Conservation (phyloP, 2,113 vertebrate genomes). For the Apteryx owenii region DNA sequence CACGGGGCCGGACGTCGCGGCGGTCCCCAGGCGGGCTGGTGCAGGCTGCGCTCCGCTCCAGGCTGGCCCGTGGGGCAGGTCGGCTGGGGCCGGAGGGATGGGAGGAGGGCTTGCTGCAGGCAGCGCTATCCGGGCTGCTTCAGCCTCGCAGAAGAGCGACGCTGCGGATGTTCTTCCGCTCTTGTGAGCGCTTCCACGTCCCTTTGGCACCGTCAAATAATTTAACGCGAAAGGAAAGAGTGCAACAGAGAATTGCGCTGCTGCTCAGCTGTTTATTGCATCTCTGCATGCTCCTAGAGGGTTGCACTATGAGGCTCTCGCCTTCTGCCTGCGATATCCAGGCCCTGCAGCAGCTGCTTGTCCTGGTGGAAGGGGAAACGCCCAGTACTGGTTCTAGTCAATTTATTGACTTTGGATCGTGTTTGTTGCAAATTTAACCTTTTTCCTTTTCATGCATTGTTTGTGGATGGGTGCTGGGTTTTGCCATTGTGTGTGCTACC, state of each 20-base stretch:
- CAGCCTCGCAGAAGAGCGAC: neutral
- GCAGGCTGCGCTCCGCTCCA: no score
- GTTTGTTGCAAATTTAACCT: no score
- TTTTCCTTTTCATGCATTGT: accelerated
- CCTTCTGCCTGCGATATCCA: neutral
- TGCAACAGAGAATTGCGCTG: neutral
- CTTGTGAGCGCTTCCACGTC: neutral
- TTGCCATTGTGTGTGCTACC: neutral
- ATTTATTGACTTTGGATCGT: neutral
- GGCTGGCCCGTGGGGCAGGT: no score
- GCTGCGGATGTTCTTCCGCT: no score
- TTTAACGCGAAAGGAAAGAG: no score
- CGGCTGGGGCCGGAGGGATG: no score
- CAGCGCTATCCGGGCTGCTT: no score
- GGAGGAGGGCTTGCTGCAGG: neutral
- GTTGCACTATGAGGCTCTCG: neutral
- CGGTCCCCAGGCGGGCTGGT: neutral
- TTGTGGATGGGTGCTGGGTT: neutral
- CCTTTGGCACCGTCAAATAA: neutral
- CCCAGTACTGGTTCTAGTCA: neutral
- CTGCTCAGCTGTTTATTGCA: neutral
- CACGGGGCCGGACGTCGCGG: neutral
- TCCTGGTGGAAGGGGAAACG: neutral
- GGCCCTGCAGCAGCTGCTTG: neutral
- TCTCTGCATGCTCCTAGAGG: no score